These are phyloP conservation scores for Drusus annulatus DNA, from an alignment of 1,140 invertebrate genomes.

Conservation along the genomic window DNA sequence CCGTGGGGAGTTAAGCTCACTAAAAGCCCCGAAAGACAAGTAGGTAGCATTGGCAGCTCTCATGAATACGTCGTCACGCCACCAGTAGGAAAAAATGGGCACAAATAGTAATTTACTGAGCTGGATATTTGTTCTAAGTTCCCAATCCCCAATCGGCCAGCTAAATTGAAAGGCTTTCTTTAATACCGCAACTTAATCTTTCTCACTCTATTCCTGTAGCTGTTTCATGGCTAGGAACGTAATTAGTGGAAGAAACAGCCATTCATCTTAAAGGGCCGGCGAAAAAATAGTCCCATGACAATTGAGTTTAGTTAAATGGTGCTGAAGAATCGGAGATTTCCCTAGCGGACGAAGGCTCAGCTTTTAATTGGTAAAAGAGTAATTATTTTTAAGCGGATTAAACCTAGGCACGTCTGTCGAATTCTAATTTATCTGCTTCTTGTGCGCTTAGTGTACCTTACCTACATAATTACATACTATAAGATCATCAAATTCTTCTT, in stretches of 20 bases:
- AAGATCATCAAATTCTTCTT: not conserved
- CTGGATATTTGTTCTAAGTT: not conserved
- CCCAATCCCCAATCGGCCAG: not conserved
- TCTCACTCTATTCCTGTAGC: slow-evolving; percentile 1
- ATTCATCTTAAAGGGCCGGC: not conserved
- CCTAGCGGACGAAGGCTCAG: not conserved
- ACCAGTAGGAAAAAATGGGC: not conserved
- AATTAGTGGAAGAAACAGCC: too few species aligned
- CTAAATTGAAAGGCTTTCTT: not conserved
- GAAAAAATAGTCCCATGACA: not conserved
- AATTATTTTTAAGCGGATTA: slow-evolving; percentile 35
- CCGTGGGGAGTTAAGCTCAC: too few species aligned
- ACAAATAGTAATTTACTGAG: slow-evolving; percentile 10
- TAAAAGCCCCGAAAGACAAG: too few species aligned
- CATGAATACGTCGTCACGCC: too few species aligned
- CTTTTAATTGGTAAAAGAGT: slow-evolving; percentile 19
- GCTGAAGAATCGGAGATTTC: not conserved
- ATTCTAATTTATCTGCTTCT: not conserved
- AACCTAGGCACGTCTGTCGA: not conserved
- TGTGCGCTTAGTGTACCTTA: not conserved
- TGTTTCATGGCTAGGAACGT: too few species aligned
- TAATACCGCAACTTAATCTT: slow-evolving; percentile 23
- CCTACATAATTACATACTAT: too few species aligned
- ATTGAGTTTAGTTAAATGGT: slow-evolving; percentile 27
- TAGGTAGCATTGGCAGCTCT: too few species aligned